These are phyloP conservation scores for Synanceia verrucosa DNA, from an alignment of 2,797 vertebrate species.

Conservation along the genomic window DNA sequence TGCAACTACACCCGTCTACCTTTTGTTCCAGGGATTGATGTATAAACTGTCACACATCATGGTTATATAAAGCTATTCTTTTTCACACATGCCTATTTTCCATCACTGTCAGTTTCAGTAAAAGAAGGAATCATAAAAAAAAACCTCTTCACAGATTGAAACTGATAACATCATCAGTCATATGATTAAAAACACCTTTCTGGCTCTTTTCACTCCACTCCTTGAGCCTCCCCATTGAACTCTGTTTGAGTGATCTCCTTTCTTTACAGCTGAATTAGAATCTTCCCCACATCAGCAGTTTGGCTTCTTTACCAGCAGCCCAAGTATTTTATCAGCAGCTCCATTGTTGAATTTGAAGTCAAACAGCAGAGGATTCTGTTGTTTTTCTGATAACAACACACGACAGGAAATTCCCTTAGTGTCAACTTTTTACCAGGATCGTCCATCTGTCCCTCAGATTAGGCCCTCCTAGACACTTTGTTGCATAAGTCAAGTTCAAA, in stretches of 20 bases:
- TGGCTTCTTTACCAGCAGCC: slow-evolving; percentile 55
- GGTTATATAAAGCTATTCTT: background rate
- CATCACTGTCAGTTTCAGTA: background rate
- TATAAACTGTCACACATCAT: background rate
- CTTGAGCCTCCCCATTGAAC: slow-evolving; percentile 15
- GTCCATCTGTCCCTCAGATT: background rate
- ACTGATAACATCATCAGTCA: slow-evolving; percentile 10
- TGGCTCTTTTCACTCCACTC: slow-evolving; percentile 12
- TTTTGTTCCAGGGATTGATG: background rate
- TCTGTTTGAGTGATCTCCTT: slow-evolving; percentile 33
- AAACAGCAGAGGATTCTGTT: slow-evolving; percentile 76
- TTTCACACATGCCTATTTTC: background rate
- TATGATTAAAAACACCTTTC: slow-evolving; percentile 38
- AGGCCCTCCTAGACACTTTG: background rate
- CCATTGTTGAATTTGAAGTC: slow-evolving; percentile 72
- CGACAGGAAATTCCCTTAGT: slow-evolving; percentile 83
- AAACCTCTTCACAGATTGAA: slow-evolving; percentile 20
- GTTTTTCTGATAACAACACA: slow-evolving; percentile 81
- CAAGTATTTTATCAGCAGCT: slow-evolving; percentile 76
- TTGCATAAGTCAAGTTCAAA: slow-evolving; percentile 35
- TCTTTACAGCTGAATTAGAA: slow-evolving; percentile 40
- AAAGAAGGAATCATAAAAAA: slow-evolving; percentile 13
- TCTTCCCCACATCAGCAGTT: slow-evolving; percentile 66
- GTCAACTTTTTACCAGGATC: slow-evolving; percentile 42
- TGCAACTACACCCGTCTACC: background rate